A percentile compares a stretch with the other conserved stretches of the same genome.
These are phyloP conservation scores for Tiliacea aurago DNA, from an alignment of 2,888 invertebrate genomes.

Conservation along the genomic window DNA sequence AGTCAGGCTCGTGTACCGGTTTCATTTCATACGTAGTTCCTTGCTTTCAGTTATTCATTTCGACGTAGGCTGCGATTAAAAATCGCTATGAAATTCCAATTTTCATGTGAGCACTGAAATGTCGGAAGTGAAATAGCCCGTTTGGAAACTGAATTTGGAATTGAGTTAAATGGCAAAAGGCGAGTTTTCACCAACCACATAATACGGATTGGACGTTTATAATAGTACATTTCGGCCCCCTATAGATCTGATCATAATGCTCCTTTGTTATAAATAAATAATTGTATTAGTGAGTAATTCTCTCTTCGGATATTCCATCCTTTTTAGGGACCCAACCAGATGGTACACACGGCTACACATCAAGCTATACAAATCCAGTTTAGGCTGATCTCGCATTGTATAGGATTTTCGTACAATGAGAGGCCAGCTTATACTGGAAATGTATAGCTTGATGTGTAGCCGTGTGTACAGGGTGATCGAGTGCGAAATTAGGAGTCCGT, in stretches of 20 bases:
- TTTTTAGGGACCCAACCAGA: conserved; percentile 44
- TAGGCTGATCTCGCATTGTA: too few relatives aligned
- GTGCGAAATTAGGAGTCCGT: conserved; percentile 42
- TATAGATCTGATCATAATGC: conserved; percentile 28
- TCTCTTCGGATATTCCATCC: conserved; percentile 38
- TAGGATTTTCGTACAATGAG: too few relatives aligned
- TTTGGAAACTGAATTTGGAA: conserved; percentile 39
- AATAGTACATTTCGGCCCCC: conserved; percentile 19
- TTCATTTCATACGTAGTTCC: conserved; percentile 50
- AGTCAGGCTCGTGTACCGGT: conserved; percentile 35
- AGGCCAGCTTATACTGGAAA: too few relatives aligned
- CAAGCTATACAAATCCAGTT: too few relatives aligned
- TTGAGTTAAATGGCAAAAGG: conserved; percentile 25
- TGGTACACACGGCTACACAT: too few relatives aligned
- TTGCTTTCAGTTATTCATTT: conserved; percentile 52
- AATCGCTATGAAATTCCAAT: conserved; percentile 57
- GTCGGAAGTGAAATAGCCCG: conserved; percentile 30
- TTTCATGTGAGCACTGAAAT: conserved; percentile 49
- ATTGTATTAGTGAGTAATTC: conserved; percentile 35
- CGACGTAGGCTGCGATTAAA: conserved; percentile 55
- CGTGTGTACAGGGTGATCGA: conserved; percentile 42
- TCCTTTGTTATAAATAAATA: conserved; percentile 52
- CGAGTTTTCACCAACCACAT: conserved; percentile 16
- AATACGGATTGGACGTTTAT: conserved; percentile 21
- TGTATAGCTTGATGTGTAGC: too few relatives aligned